Percentiles rank a stretch among this genome's conserved stretches.
phyloP scores from a whole-genome alignment of 2,113 vertebrate genomes.

The Cynopterus brachyotis region DNA sequence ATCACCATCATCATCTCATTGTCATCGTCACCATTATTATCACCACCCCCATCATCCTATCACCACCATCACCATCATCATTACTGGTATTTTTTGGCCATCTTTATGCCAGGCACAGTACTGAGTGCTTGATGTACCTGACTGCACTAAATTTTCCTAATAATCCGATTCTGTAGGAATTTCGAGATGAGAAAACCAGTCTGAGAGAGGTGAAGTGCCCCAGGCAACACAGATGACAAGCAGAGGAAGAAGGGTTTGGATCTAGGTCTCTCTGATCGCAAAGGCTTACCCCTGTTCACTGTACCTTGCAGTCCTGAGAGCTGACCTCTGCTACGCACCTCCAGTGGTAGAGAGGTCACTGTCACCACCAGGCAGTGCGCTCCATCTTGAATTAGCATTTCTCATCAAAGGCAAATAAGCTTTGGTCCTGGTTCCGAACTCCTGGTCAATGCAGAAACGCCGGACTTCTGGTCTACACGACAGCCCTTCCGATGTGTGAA shows the following conservation, averaged over 20 bases:
- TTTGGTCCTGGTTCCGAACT: not conserved
- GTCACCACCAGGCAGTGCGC: not conserved
- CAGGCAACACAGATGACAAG: no score
- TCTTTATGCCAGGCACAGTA: not conserved
- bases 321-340: not conserved
- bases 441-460: not conserved
- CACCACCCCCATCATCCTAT: no score
- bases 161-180: not conserved
- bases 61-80: not conserved
- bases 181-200: not conserved
- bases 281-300: not conserved
- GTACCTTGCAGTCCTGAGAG: not conserved
- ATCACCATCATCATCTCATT: no score
- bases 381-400: not conserved
- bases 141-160: not conserved
- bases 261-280: not conserved
- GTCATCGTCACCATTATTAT: no score
- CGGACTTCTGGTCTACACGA: no score
- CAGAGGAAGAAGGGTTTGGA: not conserved
- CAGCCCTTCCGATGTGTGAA: not conserved
- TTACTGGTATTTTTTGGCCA: not conserved
- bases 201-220: not conserved
- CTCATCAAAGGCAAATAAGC: not conserved
- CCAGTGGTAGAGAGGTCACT: not conserved
- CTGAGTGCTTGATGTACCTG: not conserved